Conservation (phyloP, 1,140 invertebrate genomes). For the Mya arenaria region DNA sequence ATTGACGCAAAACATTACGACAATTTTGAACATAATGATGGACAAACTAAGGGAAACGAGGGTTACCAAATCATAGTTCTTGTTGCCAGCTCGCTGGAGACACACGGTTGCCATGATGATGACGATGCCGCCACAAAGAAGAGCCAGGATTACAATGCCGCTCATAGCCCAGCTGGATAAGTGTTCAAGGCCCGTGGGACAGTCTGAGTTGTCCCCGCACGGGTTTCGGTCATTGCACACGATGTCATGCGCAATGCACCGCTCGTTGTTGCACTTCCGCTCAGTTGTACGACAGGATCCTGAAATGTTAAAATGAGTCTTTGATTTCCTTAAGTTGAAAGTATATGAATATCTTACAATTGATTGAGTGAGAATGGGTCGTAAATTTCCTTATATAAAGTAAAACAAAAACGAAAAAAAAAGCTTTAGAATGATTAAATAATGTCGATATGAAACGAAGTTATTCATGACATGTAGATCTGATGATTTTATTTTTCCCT, state of each 20-base stretch:
- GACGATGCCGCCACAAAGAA: conserved; percentile 24
- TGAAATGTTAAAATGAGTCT: background rate
- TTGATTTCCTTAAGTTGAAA: too few relatives aligned
- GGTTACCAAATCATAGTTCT: conserved; percentile 40
- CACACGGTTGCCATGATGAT: conserved; percentile 45
- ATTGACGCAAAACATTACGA: too few relatives aligned
- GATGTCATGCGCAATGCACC: conserved; percentile 32
- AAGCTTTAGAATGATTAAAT: too few relatives aligned
- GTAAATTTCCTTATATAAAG: too few relatives aligned
- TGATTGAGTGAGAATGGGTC: too few relatives aligned
- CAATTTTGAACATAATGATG: too few relatives aligned
- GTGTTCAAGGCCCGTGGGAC: conserved; percentile 46
- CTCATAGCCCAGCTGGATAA: conserved; percentile 47
- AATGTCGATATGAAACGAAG: too few relatives aligned
- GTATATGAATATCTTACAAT: too few relatives aligned
- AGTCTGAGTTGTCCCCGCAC: conserved; percentile 36
- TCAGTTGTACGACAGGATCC: conserved; percentile 42
- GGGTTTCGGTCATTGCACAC: conserved; percentile 40
- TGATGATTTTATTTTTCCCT: too few relatives aligned
- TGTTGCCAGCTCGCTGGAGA: conserved; percentile 22
- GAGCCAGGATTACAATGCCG: conserved; percentile 28
- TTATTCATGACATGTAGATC: too few relatives aligned
- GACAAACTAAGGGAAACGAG: too few relatives aligned
- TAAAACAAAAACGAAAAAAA: too few relatives aligned
- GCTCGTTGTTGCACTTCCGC: conserved; percentile 26